Evolutionary conservation across 2,797 vertebrate species (phyloP), one percentile per base, ranked within the genome.

Genomic region (Perodicticus potto): DNA sequence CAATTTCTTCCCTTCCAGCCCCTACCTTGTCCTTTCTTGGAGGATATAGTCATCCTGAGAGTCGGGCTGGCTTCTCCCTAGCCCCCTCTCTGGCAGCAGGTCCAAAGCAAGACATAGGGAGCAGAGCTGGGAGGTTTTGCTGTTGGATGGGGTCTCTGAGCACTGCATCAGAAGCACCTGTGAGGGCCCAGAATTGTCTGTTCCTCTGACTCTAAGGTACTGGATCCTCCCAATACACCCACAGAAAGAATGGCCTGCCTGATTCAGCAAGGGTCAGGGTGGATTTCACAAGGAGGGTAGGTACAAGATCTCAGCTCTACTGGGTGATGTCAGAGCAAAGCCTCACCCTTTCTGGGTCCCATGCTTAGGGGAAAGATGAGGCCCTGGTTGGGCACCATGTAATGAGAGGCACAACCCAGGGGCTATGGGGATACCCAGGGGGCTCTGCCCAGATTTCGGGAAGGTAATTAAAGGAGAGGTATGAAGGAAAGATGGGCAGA

Each of bases 401-500:
- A 65, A 49, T 40, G 25, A 37, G 43, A 12, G 34, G 45, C 32
- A 19, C 11, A 23, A 22, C 1, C 34, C 29, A 34, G 6, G 2
- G 53, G 4, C 55, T 13, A 1, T 34, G 34, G 16, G 45, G 55
- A 73, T 67, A 70, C n/a, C 7, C 10, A 19, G 65, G 55, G 10
- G 7, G 8, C 25, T n/a, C 37, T 34, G 9, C 43, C 55, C 57
- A 76, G 61, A 76, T 53, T 37, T 86, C 55, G 20, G 59, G 45
- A 78, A 69, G 16, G 59, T 85, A 37, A 10, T 45, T 34, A 80
- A 89, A 53, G 43, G 29, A 53, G 34, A 70, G 29, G 14, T 69
- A 59, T 88, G 17, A 89, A 84, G 84, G 76, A 73, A 76, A 70
- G 23, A 12, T 49, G 45, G 37, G 53, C 65, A 3, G 89, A 86